Base-by-base conservation (phyloP, 1,140 invertebrate genomes). In the Cydia strobilella region DNA sequence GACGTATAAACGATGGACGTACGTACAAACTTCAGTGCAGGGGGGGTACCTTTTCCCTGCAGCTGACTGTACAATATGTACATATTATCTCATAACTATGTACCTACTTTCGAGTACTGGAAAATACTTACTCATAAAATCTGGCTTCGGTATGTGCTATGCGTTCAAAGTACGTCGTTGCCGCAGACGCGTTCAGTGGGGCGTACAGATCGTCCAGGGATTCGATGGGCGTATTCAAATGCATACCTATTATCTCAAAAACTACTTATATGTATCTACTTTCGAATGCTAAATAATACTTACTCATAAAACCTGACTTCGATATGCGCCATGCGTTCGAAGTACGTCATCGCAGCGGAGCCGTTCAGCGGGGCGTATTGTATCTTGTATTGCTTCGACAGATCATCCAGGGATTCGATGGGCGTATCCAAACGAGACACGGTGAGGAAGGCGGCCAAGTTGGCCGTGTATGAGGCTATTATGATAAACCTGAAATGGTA, bases 401-500 rank as follows among this genome's bases (percentile, higher is more conserved):
- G 93, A 89, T 99, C 98, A 79, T 99, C 98, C 74, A 99, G 91
- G 0, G 97, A 98, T 84, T 98, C 98, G 59, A 99, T 97, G 0
- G 97, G 97, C 0, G 97, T 97, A 77, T 99, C 98, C 83, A 99
- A 93, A 48, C 98, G 94, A 0, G 98, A 98, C 0, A 99, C 98
- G 0, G 98, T 99, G 63, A 99, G 93, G 84, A 98, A 98, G 9
- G 98, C 98, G 35, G 98, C 98, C 82, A 99, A 94, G 92, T 99
- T 99, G 7, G 98, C 98, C 0, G 98, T 99, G 90, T 99, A 99
- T 0, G 98, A 99, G n/a, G 98, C 98, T 85, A 99, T 99, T 65
- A 99, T 98, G 84, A 99, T 99, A 90, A 99, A 99, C 3, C 87
- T 93, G 75, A 3, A 80, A 82, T 1, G 78, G 42, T 74, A 71